Conservation (phyloP, 2,888 invertebrate species). For the Archips crataeganus region DNA sequence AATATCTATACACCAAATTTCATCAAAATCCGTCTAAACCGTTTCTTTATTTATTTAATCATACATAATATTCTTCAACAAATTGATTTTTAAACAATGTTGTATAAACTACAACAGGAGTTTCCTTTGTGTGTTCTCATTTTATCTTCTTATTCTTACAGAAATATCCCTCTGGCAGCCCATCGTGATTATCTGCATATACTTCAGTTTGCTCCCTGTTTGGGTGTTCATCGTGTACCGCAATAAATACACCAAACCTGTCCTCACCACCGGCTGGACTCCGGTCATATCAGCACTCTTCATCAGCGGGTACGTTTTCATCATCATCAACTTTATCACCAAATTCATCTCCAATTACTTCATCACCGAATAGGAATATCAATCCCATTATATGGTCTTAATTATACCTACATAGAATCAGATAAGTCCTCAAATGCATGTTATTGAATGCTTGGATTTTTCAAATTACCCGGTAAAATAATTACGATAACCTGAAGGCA, state of each 20-base stretch:
- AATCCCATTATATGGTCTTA: background rate
- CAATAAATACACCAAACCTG: constrained; percentile 94
- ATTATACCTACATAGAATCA: background rate
- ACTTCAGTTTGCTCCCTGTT: constrained; percentile 91
- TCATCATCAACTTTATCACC: constrained; percentile 8
- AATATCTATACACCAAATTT: no score
- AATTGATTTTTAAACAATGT: no score
- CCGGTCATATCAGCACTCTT: constrained; percentile 97
- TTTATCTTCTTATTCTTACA: constrained; percentile 57
- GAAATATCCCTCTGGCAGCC: constrained; percentile 91
- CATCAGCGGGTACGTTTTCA: constrained; percentile 94
- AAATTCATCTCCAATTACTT: background rate
- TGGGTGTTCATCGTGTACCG: constrained; percentile 94
- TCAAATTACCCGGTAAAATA: background rate
- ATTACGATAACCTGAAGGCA: background rate
- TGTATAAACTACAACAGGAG: background rate
- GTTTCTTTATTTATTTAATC: no score
- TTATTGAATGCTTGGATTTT: background rate
- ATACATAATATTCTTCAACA: no score
- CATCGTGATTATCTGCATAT: constrained; percentile 89
- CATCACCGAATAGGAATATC: background rate
- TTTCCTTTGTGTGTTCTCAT: background rate
- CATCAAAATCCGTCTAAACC: no score
- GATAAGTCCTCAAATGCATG: background rate
- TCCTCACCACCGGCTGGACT: constrained; percentile 96